Conservation (phyloP, 2,888 invertebrate genomes). For the Ichneumoninae sp. region DNA sequence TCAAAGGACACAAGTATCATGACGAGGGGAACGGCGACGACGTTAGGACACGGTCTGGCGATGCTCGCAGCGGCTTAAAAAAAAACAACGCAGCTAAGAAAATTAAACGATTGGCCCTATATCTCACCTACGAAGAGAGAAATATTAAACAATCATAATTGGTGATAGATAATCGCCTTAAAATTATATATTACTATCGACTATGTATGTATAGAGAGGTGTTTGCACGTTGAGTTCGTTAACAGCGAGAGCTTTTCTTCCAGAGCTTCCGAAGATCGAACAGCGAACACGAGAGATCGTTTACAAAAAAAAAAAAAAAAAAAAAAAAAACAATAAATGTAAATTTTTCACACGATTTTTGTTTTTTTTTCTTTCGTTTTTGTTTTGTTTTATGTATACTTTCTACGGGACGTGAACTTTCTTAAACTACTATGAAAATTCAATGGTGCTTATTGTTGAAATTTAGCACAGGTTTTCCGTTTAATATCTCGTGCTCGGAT, state of each 20-base stretch:
- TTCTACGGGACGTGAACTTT: constrained; percentile 65
- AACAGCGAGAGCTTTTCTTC: constrained; percentile 33
- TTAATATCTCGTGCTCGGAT: constrained; percentile 55
- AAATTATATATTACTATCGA: constrained; percentile 64
- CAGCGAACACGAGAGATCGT: constrained; percentile 78
- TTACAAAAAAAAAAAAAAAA: constrained; percentile 75
- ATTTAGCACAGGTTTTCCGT: constrained; percentile 43
- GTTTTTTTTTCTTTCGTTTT: constrained; percentile 21
- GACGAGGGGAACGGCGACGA: constrained; percentile 22
- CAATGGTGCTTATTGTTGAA: constrained; percentile 47
- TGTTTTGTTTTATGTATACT: constrained; percentile 48
- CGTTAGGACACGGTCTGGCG: constrained; percentile 73
- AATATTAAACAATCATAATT: constrained; percentile 80
- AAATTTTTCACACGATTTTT: too few relatives aligned
- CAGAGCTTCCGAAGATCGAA: constrained; percentile 24
- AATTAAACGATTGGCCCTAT: constrained; percentile 76
- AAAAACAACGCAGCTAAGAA: constrained; percentile 74
- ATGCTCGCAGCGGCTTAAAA: constrained; percentile 76
- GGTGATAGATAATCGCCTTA: constrained; percentile 62
- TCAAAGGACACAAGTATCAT: neutral
- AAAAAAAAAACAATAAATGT: too few relatives aligned
- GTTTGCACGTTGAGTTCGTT: constrained; percentile 64
- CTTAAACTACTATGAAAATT: constrained; percentile 59
- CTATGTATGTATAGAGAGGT: constrained; percentile 63
- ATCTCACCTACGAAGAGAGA: constrained; percentile 80